Evolutionary conservation across 53 echinoderm and acorn worm species (phyloP), one percentile per base, ranked within the genome.

Genomic region (Temnopleurus reevesii): DNA sequence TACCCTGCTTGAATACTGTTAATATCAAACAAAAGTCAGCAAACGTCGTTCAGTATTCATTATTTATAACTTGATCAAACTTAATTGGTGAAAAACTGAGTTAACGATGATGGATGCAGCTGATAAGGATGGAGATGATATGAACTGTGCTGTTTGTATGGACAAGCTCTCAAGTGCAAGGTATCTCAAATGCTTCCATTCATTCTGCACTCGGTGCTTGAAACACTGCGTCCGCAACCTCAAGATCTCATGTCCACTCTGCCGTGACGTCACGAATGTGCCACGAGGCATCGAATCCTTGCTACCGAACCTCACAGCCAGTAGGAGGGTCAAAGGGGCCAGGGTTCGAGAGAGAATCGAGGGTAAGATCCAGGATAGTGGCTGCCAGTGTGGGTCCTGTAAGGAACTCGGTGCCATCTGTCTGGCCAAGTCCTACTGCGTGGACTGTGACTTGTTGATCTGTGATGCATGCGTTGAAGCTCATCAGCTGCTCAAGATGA

Each of bases 401-500:
- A 65, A 66, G 45, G 88, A 87, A 13, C 88, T 87, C 51, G 88
- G 88, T 2, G 30, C 34, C 18, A 49, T 87, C 27, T 66, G 88
- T 45, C 29, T 87, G 31, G 88, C 88, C 51, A 87, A 87, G 76
- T 87, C 88, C 35, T 87, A 87, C 71, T 87, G 88, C 53, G 88
- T 87, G 31, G 88, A 87, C 51, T 87, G 88, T 54, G 65, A 66
- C 51, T 35, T 66, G 8, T 53, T 87, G 43, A 87, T 87, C 29
- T 87, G 88, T 35, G 71, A 66, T 19, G 12, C 46, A 0, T 87
- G 88, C 21, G 71, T 87, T 13, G 29, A 36, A 21, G 88, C 88
- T 12, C 88, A 87, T 33, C 29, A 87, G 34, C 88, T 87, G 25
- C 71, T 87, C 0, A 87, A 87, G 71, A 64, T 87, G 66, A 87